phyloP scores from a whole-genome alignment of 2,113 vertebrate genomes.

The Eleginops maclovinus region DNA sequence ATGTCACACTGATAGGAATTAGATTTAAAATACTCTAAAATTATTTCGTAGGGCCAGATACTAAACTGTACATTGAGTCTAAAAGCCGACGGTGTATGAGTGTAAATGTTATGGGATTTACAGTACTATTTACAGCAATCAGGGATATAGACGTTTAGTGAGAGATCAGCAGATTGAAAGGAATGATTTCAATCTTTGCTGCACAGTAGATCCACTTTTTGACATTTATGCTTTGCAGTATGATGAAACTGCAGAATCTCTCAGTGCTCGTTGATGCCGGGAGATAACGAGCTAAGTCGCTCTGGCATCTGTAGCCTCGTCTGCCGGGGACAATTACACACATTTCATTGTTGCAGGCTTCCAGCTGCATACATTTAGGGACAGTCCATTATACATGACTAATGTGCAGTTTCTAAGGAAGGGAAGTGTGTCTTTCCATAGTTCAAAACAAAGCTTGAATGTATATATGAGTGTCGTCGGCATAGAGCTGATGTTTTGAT shows the following conservation, averaged over 20 bases:
- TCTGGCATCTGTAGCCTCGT: conserved; percentile 43
- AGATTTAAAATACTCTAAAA: too few relatives aligned
- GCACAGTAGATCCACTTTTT: not conserved
- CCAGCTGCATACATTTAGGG: not conserved
- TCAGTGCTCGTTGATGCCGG: not conserved
- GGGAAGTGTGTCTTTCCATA: not conserved
- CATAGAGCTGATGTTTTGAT: not conserved
- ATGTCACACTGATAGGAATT: too few relatives aligned
- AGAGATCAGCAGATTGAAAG: not conserved
- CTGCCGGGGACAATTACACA: conserved; percentile 19
- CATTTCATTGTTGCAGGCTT: conserved; percentile 10
- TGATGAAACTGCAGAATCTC: conserved; percentile 15
- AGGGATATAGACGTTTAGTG: not conserved
- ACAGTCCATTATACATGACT: not conserved
- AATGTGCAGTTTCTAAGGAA: not conserved
- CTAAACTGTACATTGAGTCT: too few relatives aligned
- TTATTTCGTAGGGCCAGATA: too few relatives aligned
- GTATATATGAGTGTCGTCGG: not conserved
- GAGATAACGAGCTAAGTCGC: conserved; percentile 38
- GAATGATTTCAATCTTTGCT: not conserved
- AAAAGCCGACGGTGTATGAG: too few relatives aligned
- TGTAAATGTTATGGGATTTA: too few relatives aligned
- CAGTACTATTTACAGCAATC: too few relatives aligned
- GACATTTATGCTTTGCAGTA: conserved; percentile 11
- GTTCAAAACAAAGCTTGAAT: not conserved